phyloP scores from a whole-genome alignment of 2,888 invertebrate species.

The Parnassius mnemosyne region DNA sequence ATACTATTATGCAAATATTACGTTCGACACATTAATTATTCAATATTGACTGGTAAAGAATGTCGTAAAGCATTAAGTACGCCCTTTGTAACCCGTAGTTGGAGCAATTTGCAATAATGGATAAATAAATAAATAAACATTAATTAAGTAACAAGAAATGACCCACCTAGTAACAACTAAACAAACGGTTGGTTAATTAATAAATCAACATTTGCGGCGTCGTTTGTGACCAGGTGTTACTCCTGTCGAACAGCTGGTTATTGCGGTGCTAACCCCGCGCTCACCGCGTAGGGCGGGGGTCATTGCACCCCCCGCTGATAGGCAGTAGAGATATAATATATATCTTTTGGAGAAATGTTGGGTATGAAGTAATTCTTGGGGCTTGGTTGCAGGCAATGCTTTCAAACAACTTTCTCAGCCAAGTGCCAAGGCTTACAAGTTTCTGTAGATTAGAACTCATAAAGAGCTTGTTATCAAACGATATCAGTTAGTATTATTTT shows the following conservation, averaged over 20 bases:
- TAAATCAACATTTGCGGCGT: constrained; percentile 17
- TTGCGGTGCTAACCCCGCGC: not conserved
- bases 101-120: too few relatives aligned
- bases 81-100: too few relatives aligned
- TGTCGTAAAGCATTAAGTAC: too few relatives aligned
- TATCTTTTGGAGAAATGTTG: constrained; percentile 10
- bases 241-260: constrained; percentile 6
- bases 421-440: not conserved
- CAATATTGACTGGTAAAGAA: too few relatives aligned
- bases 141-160: too few relatives aligned
- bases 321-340: constrained; percentile 11
- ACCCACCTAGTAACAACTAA: not conserved
- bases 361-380: constrained; percentile 11
- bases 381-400: not conserved
- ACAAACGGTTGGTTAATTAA: not conserved
- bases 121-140: too few relatives aligned
- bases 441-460: not conserved
- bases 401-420: constrained; percentile 16
- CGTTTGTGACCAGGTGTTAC: constrained; percentile 17
- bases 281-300: constrained; percentile 2
- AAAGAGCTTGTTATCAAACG: too few relatives aligned
- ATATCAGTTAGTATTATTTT: too few relatives aligned
- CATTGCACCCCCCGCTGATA: constrained; percentile 21
- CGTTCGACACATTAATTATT: too few relatives aligned
- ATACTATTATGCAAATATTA: too few relatives aligned